Conservation (phyloP, 2,888 invertebrate genomes). For the Idaea straminata region DNA sequence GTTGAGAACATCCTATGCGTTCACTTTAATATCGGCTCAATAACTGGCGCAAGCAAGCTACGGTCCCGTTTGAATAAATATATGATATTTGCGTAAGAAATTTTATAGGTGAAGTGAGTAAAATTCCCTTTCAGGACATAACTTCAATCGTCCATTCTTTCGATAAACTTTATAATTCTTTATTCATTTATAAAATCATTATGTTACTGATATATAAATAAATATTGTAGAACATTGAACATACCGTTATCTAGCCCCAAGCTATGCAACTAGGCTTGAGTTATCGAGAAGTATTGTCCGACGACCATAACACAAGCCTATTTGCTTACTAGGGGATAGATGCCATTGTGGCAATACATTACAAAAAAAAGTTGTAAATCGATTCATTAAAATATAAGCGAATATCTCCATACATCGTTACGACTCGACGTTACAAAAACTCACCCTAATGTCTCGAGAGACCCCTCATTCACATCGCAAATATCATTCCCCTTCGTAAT, state of each 20-base stretch:
- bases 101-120: slow-evolving; percentile 24
- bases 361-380: no score
- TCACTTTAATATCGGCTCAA: slow-evolving; percentile 28
- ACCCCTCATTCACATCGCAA: background rate
- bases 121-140: slow-evolving; percentile 14
- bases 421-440: background rate
- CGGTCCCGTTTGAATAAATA: slow-evolving; percentile 34
- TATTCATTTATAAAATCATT: no score
- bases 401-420: background rate
- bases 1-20: slow-evolving; percentile 7
- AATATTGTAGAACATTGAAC: no score
- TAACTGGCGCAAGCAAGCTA: slow-evolving; percentile 22
- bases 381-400: background rate
- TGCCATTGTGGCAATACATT: no score
- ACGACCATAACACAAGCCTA: no score
- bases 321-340: no score
- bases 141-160: slow-evolving; percentile 5
- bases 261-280: no score
- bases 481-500: background rate
- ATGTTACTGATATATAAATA: no score
- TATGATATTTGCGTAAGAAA: slow-evolving; percentile 30
- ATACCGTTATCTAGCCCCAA: no score
- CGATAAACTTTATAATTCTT: background rate
- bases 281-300: no score
- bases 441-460: background rate